Evolutionary conservation across 2,797 vertebrate species (phyloP).

Genomic region (Valencia hispanica): DNA sequence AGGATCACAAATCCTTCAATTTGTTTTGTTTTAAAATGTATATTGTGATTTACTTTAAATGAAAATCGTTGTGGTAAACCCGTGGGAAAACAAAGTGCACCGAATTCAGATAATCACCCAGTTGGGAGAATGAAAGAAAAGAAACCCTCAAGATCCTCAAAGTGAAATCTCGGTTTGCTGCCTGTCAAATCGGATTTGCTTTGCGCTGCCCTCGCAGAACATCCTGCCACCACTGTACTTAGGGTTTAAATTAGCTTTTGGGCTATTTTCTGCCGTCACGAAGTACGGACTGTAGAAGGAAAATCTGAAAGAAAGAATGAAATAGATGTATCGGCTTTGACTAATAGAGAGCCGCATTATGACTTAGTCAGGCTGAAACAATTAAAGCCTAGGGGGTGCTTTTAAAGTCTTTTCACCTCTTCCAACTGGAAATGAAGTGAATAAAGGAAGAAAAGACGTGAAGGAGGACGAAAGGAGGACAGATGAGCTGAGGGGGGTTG

Average conservation of each 20-base stretch:
- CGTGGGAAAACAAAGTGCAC: no score
- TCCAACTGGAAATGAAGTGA: conserved; percentile 66
- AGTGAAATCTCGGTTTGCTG: conserved; percentile 51
- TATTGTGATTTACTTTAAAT: no score
- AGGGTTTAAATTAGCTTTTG: conserved; percentile 58
- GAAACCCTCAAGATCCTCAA: conserved; percentile 38
- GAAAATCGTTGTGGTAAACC: no score
- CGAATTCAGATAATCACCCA: no score
- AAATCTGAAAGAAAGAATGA: conserved; percentile 38
- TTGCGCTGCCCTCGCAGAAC: conserved; percentile 51
- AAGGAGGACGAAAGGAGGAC: conserved; percentile 59
- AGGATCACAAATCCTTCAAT: no score
- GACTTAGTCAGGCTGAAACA: conserved; percentile 72
- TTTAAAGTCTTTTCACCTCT: conserved; percentile 77
- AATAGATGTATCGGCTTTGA: conserved; percentile 66
- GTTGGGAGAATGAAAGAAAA: conserved; percentile 26
- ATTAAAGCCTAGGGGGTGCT: conserved; percentile 69
- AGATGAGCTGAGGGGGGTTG: conserved; percentile 45
- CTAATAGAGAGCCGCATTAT: conserved; percentile 70
- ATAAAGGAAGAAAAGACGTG: conserved; percentile 55
- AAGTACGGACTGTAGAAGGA: conserved; percentile 49
- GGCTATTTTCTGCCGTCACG: conserved; percentile 61
- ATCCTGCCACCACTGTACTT: conserved; percentile 47
- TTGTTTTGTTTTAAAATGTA: no score
- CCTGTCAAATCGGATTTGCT: conserved; percentile 53